Evolutionary conservation across 2,888 invertebrate species (phyloP).

Genomic region (Hipparchia sbordonii): DNA sequence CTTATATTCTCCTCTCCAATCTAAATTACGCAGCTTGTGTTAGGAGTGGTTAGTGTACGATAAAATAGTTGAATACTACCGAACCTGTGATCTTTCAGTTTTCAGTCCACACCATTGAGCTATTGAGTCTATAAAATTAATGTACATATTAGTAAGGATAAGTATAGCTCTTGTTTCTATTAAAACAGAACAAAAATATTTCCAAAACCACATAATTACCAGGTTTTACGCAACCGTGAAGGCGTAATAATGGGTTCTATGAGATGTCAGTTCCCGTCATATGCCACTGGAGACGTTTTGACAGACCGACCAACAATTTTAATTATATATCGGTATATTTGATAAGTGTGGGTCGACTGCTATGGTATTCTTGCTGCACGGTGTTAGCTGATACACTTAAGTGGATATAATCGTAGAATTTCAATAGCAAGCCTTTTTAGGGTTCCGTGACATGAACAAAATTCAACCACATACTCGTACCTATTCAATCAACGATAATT

Average conservation of each 20-base stretch:
- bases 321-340: conserved; percentile 62
- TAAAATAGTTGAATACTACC: no score
- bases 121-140: no score
- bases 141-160: neutral
- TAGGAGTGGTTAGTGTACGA: no score
- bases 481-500: no score
- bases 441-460: neutral
- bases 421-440: neutral
- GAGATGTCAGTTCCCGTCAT: conserved; percentile 61
- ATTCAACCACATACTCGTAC: neutral
- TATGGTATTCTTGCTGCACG: conserved; percentile 13
- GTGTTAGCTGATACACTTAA: conserved; percentile 23
- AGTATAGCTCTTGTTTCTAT: neutral
- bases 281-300: conserved; percentile 76
- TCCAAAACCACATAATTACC: conserved; percentile 52
- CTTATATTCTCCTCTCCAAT: no score
- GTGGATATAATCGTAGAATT: conserved; percentile 24
- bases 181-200: conserved; percentile 28
- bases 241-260: conserved; percentile 68
- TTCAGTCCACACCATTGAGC: no score
- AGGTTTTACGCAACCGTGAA: conserved; percentile 42
- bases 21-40: no score
- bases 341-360: conserved; percentile 36
- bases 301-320: conserved; percentile 70
- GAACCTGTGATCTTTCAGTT: no score